Conservation (phyloP, 2,113 vertebrate species). For the Pluvianellus socialis region DNA sequence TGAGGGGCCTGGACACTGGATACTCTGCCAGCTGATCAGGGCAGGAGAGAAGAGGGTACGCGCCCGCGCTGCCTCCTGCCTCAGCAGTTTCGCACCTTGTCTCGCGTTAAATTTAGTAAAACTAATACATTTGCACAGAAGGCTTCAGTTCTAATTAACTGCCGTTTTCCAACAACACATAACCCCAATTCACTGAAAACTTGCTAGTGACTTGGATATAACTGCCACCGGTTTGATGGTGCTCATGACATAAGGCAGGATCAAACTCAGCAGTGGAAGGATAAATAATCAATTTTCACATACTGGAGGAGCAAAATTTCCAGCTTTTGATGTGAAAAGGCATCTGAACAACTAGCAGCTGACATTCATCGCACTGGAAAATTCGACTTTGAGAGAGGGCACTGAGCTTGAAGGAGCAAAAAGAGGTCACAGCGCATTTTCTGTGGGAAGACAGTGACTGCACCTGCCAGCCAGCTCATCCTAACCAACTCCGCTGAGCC, state of each 20-base stretch:
- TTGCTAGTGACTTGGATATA: background rate
- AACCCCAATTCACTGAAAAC: background rate
- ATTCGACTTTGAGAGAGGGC: background rate
- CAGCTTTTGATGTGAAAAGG: constrained; percentile 33
- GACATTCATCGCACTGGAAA: background rate
- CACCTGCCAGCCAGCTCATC: constrained; percentile 36
- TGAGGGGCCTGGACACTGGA: background rate
- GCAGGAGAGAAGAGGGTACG: background rate
- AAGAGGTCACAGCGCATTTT: background rate
- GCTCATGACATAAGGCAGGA: constrained; percentile 41
- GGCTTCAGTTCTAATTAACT: constrained; percentile 31
- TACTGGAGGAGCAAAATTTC: background rate
- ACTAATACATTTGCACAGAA: constrained; percentile 3
- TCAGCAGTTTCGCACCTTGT: background rate
- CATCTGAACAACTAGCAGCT: background rate
- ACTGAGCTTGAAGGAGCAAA: background rate
- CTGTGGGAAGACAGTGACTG: background rate
- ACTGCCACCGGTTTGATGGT: background rate
- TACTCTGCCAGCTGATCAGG: background rate
- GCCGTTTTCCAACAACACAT: constrained; percentile 37
- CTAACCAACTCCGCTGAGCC: background rate
- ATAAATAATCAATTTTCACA: constrained; percentile 38
- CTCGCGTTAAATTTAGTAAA: constrained; percentile 52
- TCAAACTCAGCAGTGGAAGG: background rate
- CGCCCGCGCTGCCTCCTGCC: background rate